Evolutionary conservation across 1,140 invertebrate genomes (phyloP), one percentile per base, ranked within the genome.

Genomic region (Drosophila chauvacae): DNA sequence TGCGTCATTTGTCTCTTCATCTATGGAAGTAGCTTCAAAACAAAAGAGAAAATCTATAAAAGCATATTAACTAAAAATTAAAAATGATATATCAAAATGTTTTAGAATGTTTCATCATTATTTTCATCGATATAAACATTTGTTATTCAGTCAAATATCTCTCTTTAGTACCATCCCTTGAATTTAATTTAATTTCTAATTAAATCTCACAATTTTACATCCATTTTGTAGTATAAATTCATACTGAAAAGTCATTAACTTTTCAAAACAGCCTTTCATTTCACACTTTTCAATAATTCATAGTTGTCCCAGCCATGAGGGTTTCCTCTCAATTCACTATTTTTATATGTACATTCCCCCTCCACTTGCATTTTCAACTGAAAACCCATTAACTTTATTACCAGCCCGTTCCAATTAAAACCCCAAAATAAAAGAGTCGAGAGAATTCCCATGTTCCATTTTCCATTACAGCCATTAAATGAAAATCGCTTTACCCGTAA

Each of bases 361-460:
- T 33, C 48, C 62, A 70, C 51, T 70, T 68, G 44, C 62, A 68
- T 45, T 68, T 68, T 44, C 16, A 11, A 68, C 50, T 33, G 13
- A 57, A 58, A 68, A 77, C 14, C 71, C 53, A 81, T 87, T 82
- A 68, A 68, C 62, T 68, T 55, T 57, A 76, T 68, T 66, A 66
- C 42, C 20, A 48, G 35, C 37, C 55, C 42, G 26, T 44, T 70
- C 66, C 69, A 72, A 64, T 72, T 48, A 44, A 77, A 59, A 48
- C 18, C 41, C 63, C 14, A 60, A 60, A 51, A 51, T 51, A 76
- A 73, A 33, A n/a, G 14, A 20, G 47, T 45, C 20, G 11, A 39
- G 53, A 26, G 45, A 72, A 47, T 88, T 87, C 84, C 84, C 84
- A 88, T 87, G 84, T 80, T 87, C 83, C 83, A 88, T 74, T 87